Base-by-base conservation (phyloP, 64 coral and sea anemone species). In the Porites australiensis region DNA sequence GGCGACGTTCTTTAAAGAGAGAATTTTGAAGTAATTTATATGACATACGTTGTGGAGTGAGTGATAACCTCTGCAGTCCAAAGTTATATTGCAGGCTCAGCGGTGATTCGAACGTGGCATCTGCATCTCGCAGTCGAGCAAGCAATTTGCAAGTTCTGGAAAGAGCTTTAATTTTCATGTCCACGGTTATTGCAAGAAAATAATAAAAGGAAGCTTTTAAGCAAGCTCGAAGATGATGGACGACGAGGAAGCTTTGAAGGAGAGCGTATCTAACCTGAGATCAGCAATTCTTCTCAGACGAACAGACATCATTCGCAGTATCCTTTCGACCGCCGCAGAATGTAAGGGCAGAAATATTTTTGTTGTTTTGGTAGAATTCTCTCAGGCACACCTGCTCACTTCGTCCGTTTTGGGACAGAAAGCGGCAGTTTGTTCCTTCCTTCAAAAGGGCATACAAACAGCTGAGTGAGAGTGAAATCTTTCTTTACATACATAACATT, bases 301-400 rank as follows among this genome's bases (percentile, higher is more conserved):
- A 86, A 91, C 98, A 68, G 98, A 99, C 51, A 99, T 99, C 37
- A 67, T 99, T 12, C 76, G 98, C 14, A 94, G 98, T 43, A 99
- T 99, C 49, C 74, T 99, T 2, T 96, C 98, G 16, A 99, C 98
- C 2, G 98, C 98, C 13, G 98, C 98, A 1, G 94, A 99, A 45
- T 96, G 98, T 99, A 99, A 94, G 98, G 64, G 52, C 3, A 13
- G 23, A 51, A 49, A 68, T 47, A n/a, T 50, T 20, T 3, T 18
- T 50, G 4, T 76, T 6, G 6, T 76, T 4, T 76, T 10, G 37
- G 3, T 60, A 14, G 8, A n/a, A n/a, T 13, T 15, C 13, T 18
- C 7, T 13, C 2, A 16, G 4, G 6, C 16, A 50, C 3, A 7
- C 19, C 3, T 18, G 22, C n/a, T 4, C 5, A 16, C 72, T 45